Evolutionary conservation across 2,888 invertebrate genomes (phyloP), one percentile per base, ranked within the genome.

Genomic region (Leptinotarsa peninsularis): DNA sequence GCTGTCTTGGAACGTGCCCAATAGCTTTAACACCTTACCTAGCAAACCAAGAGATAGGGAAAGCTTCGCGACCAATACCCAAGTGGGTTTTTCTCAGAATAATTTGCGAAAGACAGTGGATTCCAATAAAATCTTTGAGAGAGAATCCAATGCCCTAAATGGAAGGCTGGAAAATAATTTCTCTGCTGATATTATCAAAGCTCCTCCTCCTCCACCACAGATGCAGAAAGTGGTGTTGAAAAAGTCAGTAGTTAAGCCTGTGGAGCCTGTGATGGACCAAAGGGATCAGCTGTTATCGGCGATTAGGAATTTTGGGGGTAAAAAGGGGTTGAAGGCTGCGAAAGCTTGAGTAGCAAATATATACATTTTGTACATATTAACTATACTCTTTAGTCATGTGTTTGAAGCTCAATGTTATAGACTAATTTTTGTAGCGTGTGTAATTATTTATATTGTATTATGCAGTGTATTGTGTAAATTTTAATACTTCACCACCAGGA

Each of bases 281-380:
- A 89, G 94, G 66, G 92, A 93, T 81, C 91, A 92, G 82, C 88
- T 95, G 50, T 88, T 95, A 86, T 91, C 91, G 69, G 93, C 94
- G 21, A 95, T 95, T 83, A 89, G 94, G 79, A 92, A 90, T 85
- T 94, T 94, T 79, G 93, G 93, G 15, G 89, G 89, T 7, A 88
- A 87, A 74, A 87, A 87, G 74, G 88, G 88, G 33, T 81, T 89
- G 58, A 86, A 82, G 77, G 78, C 85, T 66, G 85, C 81, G 23
- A 87, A 86, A 83, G 81, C 83, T 43, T 85, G 81, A 82, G 21
- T 27, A 67, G 49, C 27, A 17, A 49, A 63, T 18, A 4, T 60
- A 49, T 49, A 49, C 33, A 17, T 49, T 18, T 72, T 66, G 72
- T 72, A 72, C 18, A 52, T 66, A 66, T 66, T 67, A 54, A 27